Base-by-base conservation (phyloP, 2,113 vertebrate species). In the Toxotes jaculatrix region DNA sequence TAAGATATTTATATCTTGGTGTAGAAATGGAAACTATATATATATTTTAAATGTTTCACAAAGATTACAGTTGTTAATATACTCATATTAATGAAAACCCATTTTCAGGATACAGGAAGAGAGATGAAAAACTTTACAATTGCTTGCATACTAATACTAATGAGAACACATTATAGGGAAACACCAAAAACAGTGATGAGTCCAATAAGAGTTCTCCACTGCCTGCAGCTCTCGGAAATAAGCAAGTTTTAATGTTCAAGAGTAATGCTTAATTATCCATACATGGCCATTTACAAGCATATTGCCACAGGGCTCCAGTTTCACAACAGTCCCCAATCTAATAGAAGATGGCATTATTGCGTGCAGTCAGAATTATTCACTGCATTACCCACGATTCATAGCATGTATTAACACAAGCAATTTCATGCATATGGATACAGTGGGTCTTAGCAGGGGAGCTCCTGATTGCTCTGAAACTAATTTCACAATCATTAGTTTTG, bases 401-500 rank as follows among this genome's bases (percentile, higher is more conserved):
- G 96, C 95, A 94, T 95, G 96, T 97, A 97, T 97, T 98, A 98
- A 96, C 94, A 65, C 95, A 98, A 95, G 97, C 97, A 99, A 98
- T 99, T 99, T 99, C 97, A 98, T 99, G 97, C 97, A 98, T 98
- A 97, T 97, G 97, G 97, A 97, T 97, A 98, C 96, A 98, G 97
- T 97, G 96, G 95, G 96, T 97, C 97, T 96, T 97, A 96, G 97
- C 95, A 96, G 96, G 91, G 93, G 93, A 96, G 95, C 95, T 96
- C 95, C 96, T 98, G 96, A 98, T 97, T 97, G 97, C 96, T 96
- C 96, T 96, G 96, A 98, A 97, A 98, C 97, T 98, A 97, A 99
- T 99, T 98, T 99, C 98, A 98, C 97, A 97, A 98, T 98, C 97
- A 98, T 99, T 99, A 99, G 97, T 97, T 98, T 94, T 93, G 96